Percentiles rank a stretch among this genome's conserved stretches.
Evolutionary conservation across 2,888 invertebrate genomes (phyloP).

Genomic region (Teleiodes luculella): DNA sequence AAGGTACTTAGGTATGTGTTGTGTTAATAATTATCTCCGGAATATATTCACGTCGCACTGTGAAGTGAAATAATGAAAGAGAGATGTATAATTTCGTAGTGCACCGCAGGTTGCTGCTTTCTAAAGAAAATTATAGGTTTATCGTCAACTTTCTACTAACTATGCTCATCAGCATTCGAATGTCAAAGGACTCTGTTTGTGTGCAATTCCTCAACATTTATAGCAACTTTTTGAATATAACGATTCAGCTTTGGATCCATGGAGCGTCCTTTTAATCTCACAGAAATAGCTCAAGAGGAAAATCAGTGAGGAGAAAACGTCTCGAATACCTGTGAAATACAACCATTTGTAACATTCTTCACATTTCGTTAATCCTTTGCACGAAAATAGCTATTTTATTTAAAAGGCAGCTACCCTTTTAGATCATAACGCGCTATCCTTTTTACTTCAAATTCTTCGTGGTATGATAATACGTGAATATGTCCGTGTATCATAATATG

Average conservation of each 20-base stretch:
- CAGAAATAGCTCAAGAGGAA: constrained; percentile 37
- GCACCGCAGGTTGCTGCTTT: constrained; percentile 37
- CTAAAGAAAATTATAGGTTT: constrained; percentile 50
- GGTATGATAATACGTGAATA: constrained; percentile 18
- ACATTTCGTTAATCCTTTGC: neutral
- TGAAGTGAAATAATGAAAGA: constrained; percentile 28
- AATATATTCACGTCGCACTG: constrained; percentile 3
- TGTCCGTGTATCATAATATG: constrained; percentile 23
- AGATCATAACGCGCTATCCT: neutral
- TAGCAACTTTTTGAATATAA: constrained; percentile 43
- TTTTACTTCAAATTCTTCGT: constrained; percentile 12
- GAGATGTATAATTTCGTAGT: constrained; percentile 28
- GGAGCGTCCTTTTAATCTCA: constrained; percentile 52
- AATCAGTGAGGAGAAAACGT: constrained; percentile 36
- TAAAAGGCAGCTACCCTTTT: neutral
- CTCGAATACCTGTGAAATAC: constrained; percentile 25
- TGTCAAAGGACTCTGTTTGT: constrained; percentile 54
- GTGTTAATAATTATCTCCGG: neutral
- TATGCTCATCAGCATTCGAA: constrained; percentile 53
- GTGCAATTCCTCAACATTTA: constrained; percentile 60
- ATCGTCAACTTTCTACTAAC: constrained; percentile 21
- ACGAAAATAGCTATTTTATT: neutral
- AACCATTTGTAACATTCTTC: constrained; percentile 14
- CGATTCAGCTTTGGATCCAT: constrained; percentile 44
- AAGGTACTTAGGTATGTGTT: too few species aligned